These are phyloP conservation scores for Motacilla tschutschensis DNA, from an alignment of 2,113 vertebrate species.

Conservation along the genomic window DNA sequence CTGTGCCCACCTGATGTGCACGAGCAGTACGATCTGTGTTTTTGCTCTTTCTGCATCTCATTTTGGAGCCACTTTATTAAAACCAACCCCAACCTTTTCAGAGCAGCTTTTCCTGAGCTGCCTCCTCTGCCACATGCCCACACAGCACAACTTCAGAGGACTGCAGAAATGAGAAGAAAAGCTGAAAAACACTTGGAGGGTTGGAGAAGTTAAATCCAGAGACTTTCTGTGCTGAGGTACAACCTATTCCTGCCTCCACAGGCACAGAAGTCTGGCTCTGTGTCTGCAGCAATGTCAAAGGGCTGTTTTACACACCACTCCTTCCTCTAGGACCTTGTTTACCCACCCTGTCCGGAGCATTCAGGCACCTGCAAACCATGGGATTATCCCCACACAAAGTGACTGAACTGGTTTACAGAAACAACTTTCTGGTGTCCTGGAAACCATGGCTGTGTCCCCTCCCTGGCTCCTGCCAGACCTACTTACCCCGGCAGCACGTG, in stretches of 20 bases:
- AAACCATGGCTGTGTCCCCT: neutral
- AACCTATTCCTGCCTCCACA: neutral
- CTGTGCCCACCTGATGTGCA: neutral
- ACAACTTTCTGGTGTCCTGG: neutral
- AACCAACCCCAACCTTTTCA: neutral
- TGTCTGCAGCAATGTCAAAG: neutral
- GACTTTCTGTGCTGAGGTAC: neutral
- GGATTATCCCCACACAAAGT: neutral
- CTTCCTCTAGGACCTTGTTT: neutral
- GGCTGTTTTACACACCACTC: fast-evolving
- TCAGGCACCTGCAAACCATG: neutral
- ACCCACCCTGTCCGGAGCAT: neutral
- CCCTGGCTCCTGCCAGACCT: conserved; percentile 18
- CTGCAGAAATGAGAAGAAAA: neutral
- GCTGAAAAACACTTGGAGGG: neutral
- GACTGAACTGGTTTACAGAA: neutral
- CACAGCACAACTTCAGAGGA: neutral
- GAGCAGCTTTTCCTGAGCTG: neutral
- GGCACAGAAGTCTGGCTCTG: fast-evolving
- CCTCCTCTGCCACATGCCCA: fast-evolving
- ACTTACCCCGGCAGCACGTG: neutral
- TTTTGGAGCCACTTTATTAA: neutral
- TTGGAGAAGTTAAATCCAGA: neutral
- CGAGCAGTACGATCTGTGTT: fast-evolving
- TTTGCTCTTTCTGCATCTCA: neutral